Base-by-base conservation (phyloP, 2,797 vertebrate genomes). In the Myotis vivesi region DNA sequence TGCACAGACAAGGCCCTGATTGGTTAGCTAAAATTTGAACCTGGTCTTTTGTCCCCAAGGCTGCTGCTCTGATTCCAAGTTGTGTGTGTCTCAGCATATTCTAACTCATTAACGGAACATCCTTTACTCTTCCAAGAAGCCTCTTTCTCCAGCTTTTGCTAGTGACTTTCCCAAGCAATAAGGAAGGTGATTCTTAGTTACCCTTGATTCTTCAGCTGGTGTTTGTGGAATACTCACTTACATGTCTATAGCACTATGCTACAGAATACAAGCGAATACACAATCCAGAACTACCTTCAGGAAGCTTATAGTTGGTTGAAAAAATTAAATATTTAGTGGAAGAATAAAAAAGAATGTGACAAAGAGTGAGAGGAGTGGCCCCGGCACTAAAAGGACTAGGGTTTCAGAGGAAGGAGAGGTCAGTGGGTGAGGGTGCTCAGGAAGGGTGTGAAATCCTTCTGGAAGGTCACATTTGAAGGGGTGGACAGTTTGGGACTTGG, bases 251-350 rank as follows among this genome's bases (percentile, higher is more conserved):
- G 36, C 44, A 28, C 36, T 90, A 0, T 53, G 44, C 46, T 92
- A 8, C 15, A 53, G 79, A 71, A 57, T 66, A 64, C 8, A 41
- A 25, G 73, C 76, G 38, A 28, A 53, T 64, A 17, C 49, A 79
- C 75, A 88, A 94, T 80, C 33, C 22, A 36, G 49, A 75, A 82
- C 68, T 73, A 25, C 76, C 89, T 95, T 95, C 46, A 71, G 79
- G 94, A 96, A 93, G 64, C 46, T 92, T 92, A 68, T 90, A 87
- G 72, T 94, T 93, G 64, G 90, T 53, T 72, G 69, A 88, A 76
- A 23, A 97, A 36, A 90, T 92, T 89, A 94, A 96, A 84, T 89
- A 80, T 94, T 92, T 92, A 92, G 73, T 84, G 57, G 90, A 73
- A 69, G 79, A 85, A 92, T 90, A 84, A 93, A 91, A 92, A 89